phyloP scores from a whole-genome alignment of 2,888 invertebrate genomes.

The Punctoribates punctum region DNA sequence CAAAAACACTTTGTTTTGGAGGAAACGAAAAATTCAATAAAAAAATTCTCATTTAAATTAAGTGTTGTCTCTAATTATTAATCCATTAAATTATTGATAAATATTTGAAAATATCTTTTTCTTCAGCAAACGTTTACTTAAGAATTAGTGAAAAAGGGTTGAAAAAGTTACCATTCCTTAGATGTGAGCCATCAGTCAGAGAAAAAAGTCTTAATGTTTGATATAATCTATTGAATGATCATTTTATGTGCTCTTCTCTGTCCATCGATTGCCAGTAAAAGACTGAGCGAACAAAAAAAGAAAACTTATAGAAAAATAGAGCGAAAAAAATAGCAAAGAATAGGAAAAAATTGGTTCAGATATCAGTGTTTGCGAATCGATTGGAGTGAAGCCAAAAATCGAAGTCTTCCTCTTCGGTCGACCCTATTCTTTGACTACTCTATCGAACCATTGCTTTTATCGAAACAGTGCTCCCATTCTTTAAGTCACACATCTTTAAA shows the following conservation, averaged over 20 bases:
- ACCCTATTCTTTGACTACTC: neutral
- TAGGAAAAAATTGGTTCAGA: constrained; percentile 10
- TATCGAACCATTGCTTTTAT: neutral
- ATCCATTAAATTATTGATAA: too few relatives aligned
- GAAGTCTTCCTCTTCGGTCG: neutral
- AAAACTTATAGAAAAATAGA: neutral
- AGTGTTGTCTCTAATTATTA: too few relatives aligned
- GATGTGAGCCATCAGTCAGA: neutral
- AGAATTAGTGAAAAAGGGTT: too few relatives aligned
- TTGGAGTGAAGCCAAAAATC: constrained; percentile 26
- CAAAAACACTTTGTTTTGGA: too few relatives aligned
- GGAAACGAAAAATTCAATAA: too few relatives aligned
- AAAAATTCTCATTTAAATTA: too few relatives aligned
- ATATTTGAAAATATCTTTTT: too few relatives aligned
- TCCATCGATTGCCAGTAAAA: neutral
- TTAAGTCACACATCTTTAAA: too few relatives aligned
- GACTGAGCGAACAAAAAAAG: neutral
- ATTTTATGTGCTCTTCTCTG: neutral
- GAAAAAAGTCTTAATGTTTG: neutral
- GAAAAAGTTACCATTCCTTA: too few relatives aligned
- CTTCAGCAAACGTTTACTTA: too few relatives aligned
- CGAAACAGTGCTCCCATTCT: neutral
- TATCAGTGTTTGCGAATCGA: constrained; percentile 21
- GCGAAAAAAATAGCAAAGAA: neutral
- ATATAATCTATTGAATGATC: constrained; percentile 21